Percentiles rank a stretch among this genome's conserved stretches.
Conservation (phyloP, 1,140 invertebrate species). For the Caenorhabditis latens region DNA sequence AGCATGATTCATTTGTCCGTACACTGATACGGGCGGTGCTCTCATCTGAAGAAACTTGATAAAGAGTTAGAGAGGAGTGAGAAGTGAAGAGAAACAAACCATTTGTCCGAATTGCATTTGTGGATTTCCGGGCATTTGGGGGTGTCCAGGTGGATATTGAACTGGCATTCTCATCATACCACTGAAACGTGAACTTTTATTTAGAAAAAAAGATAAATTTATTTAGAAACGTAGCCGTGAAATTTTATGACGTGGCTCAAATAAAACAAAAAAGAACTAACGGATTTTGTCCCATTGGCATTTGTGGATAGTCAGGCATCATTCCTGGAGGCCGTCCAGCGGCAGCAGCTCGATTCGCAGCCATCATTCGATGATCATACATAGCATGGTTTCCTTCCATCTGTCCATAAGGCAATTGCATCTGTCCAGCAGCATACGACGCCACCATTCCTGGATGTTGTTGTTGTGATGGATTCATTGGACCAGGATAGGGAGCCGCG, state of each 20-base stretch:
- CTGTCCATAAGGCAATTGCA: conserved; percentile 36
- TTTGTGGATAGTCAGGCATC: conserved; percentile 42
- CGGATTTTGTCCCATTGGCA: conserved; percentile 48
- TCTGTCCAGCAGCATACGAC: not conserved
- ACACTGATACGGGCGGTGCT: conserved; percentile 24
- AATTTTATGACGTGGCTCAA: no score
- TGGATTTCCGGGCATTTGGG: conserved; percentile 12
- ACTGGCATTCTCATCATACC: conserved; percentile 40
- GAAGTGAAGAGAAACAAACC: not conserved
- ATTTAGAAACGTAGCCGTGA: no score
- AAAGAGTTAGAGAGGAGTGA: not conserved
- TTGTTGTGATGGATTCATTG: not conserved
- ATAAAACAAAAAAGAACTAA: not conserved
- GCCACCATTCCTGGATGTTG: conserved; percentile 1
- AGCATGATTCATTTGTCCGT: conserved; percentile 13
- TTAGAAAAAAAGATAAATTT: not conserved
- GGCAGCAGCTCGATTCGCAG: conserved; percentile 4
- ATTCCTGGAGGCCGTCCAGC: conserved; percentile 42
- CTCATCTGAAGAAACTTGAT: conserved; percentile 9
- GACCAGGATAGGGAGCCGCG: conserved; percentile 4
- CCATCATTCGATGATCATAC: conserved; percentile 36
- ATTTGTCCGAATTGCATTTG: conserved; percentile 41
- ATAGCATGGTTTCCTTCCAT: conserved; percentile 39
- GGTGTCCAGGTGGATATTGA: conserved; percentile 25
- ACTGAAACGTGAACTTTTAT: not conserved